A percentile compares a stretch with the other conserved stretches of the same genome.
These are phyloP conservation scores for Crotalus helleri DNA, from an alignment of 2,113 vertebrate species.

Conservation along the genomic window DNA sequence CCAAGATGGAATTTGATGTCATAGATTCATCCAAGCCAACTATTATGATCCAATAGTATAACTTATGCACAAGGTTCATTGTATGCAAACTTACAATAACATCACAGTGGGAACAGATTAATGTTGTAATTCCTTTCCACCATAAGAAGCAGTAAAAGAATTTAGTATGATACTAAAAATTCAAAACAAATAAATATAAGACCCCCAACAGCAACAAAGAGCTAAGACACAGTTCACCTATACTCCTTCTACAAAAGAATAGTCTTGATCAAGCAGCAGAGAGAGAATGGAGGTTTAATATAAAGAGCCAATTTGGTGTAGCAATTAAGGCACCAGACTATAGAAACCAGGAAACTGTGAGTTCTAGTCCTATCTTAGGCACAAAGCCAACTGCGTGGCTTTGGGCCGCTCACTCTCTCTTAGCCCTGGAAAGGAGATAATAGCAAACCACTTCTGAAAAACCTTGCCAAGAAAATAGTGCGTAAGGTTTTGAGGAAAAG, in stretches of 20 bases:
- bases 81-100: not conserved
- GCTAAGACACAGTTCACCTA: not conserved
- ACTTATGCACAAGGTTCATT: not conserved
- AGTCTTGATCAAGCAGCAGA: not conserved
- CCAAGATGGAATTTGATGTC: not conserved
- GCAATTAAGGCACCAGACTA: not conserved
- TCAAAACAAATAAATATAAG: not conserved
- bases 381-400: not conserved
- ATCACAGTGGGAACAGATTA: not conserved
- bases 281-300: not conserved
- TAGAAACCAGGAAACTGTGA: not conserved
- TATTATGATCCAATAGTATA: not conserved
- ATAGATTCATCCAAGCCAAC: not conserved
- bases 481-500: not conserved
- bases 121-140: not conserved
- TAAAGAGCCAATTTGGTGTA: not conserved
- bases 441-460: not conserved
- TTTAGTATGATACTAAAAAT: not conserved
- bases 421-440: not conserved
- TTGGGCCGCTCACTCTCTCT: not conserved
- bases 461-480: not conserved
- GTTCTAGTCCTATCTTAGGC: not conserved
- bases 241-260: not conserved
- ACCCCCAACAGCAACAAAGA: not conserved
- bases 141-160: not conserved